phyloP scores from a whole-genome alignment of 2,113 vertebrate genomes.

The Sorex fumeus region DNA sequence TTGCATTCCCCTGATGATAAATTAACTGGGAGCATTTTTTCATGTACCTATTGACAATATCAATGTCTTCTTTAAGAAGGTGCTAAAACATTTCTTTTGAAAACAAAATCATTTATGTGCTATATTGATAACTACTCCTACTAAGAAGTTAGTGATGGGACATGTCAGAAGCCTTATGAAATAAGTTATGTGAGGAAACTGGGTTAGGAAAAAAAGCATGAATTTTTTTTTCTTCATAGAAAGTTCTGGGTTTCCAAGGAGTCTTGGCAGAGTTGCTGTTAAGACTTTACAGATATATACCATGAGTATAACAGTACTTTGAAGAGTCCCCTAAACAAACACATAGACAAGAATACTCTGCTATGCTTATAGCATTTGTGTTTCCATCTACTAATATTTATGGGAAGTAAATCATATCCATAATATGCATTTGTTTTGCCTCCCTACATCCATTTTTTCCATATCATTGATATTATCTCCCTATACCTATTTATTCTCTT shows the following conservation, averaged over 20 bases:
- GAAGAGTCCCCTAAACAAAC: neutral
- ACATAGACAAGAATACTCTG: neutral
- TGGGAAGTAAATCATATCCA: neutral
- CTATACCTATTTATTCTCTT: no score
- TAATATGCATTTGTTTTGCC: no score
- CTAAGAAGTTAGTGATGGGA: constrained; percentile 70
- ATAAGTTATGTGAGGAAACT: constrained; percentile 44
- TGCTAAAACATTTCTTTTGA: constrained; percentile 70
- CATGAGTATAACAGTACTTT: neutral
- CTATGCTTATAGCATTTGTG: neutral
- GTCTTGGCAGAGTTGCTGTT: neutral
- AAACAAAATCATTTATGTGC: constrained; percentile 69
- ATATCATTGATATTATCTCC: no score
- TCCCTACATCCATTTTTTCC: neutral
- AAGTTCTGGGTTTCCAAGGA: constrained; percentile 15
- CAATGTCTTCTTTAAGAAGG: no score
- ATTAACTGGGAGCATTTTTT: no score
- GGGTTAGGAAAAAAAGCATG: neutral
- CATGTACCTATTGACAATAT: no score
- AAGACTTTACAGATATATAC: neutral
- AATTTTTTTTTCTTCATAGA: constrained; percentile 40
- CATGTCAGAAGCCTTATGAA: constrained; percentile 63
- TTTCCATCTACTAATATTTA: neutral
- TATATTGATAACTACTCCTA: constrained; percentile 73
- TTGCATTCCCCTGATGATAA: no score